Evolutionary conservation across 2,797 vertebrate genomes (phyloP), one percentile per base, ranked within the genome.

Genomic region (Pangasius macronema): DNA sequence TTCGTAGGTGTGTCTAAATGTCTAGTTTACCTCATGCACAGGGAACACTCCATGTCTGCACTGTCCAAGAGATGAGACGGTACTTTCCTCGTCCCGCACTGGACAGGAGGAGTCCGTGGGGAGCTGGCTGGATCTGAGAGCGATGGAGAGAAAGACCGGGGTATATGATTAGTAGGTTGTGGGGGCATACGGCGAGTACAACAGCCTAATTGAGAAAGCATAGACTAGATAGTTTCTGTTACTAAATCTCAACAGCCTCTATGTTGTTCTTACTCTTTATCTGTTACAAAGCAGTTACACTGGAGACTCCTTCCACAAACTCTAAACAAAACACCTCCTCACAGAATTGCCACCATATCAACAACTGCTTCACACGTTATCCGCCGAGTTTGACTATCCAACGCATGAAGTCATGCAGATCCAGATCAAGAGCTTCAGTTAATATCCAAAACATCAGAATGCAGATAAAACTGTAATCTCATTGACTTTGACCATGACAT

Each of bases 1-100:
- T n/a, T n/a, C n/a, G 8, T 7, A 75, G 5, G 27, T 20, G 24
- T 70, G 67, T 1, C 16, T 27, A 49, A 42, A 39, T 2, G 14
- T 27, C 14, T 20, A 13, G 5, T 39, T 39, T 83, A 92, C 95
- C 96, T 97, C 96, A 96, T 96, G 87, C 95, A 97, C 68, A 97
- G 94, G 51, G 96, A 96, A 88, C 96, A 96, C 91, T 96, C 95
- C n/a, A 97, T 95, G 89, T 96, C 96, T 0, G 95, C 93, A 0
- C 93, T 93, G 88, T 96, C 96, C 83, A 95, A 90, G 16, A 94
- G 91, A 77, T 93, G 83, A 42, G 86, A 85, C 18, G 94, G 92
- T 89, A 95, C 89, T 61, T 91, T 93, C 91, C 91, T 88, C 39
- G 82, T 79, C 39, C 91, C 36, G 42, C 86, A 14, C 20, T 85